A percentile compares a stretch with the other conserved stretches of the same genome.
Conservation (phyloP, 2,797 vertebrate species). For the Tadarida brasiliensis region DNA sequence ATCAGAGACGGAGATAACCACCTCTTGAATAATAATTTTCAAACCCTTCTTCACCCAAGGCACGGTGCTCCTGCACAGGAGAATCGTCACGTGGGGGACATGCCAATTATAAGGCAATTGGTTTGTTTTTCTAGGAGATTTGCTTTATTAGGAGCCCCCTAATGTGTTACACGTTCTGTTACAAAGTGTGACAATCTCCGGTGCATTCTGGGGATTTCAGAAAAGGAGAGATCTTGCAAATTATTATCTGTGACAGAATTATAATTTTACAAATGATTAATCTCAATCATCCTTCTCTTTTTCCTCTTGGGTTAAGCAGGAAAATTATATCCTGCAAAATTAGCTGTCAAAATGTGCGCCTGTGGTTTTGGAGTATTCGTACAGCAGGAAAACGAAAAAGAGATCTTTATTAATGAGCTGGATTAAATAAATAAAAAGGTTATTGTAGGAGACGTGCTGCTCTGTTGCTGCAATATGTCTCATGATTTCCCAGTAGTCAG, state of each 20-base stretch:
- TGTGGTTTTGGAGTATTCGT: conserved; percentile 76
- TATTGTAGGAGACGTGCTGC: conserved; percentile 68
- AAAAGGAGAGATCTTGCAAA: conserved; percentile 76
- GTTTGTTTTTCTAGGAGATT: conserved; percentile 81
- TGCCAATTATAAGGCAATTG: conserved; percentile 79
- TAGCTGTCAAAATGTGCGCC: conserved; percentile 80
- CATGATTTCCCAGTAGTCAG: conserved; percentile 57
- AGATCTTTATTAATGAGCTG: conserved; percentile 81
- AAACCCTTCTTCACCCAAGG: conserved; percentile 67
- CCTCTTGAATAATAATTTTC: conserved; percentile 74
- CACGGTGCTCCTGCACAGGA: conserved; percentile 65
- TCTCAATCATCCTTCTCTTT: conserved; percentile 75
- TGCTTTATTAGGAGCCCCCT: conserved; percentile 77
- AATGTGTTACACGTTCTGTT: conserved; percentile 75
- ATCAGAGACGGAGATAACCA: conserved; percentile 61
- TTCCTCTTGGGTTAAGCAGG: conserved; percentile 77
- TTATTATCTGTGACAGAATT: conserved; percentile 81
- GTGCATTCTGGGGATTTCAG: conserved; percentile 71
- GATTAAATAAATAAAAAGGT: conserved; percentile 81
- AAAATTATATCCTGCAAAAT: conserved; percentile 83
- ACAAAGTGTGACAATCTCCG: conserved; percentile 78
- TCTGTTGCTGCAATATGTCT: conserved; percentile 73
- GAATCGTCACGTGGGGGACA: conserved; percentile 59
- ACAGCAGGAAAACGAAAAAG: conserved; percentile 60
- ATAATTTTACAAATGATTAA: conserved; percentile 83